phyloP scores from a whole-genome alignment of 2,113 vertebrate species.

The Leucoraja erinaceus region DNA sequence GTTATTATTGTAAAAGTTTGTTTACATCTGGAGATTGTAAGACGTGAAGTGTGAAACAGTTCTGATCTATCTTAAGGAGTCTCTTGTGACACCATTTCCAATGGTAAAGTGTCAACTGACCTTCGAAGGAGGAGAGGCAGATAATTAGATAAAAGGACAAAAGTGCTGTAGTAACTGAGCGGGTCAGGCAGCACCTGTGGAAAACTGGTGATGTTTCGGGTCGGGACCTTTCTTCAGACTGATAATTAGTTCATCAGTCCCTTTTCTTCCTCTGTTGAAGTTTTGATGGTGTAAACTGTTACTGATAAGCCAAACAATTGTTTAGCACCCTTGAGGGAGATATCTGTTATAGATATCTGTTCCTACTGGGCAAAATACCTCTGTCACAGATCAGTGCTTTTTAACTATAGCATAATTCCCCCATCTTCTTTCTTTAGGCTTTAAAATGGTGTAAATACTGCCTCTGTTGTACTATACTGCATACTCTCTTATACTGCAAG shows the following conservation, averaged over 20 bases:
- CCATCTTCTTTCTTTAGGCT: background rate
- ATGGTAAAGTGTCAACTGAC: background rate
- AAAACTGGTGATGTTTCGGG: too few relatives aligned
- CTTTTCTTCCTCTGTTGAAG: background rate
- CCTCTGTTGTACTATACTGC: background rate
- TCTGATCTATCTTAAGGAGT: background rate
- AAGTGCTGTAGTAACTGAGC: too few relatives aligned
- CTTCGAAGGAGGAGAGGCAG: background rate
- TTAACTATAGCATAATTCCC: background rate
- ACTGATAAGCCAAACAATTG: background rate
- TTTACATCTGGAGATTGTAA: background rate
- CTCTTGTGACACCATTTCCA: background rate
- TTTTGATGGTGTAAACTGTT: conserved; percentile 2
- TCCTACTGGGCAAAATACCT: background rate
- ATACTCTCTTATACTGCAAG: background rate
- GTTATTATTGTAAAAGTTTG: background rate
- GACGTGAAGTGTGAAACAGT: background rate
- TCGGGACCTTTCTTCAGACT: too few relatives aligned
- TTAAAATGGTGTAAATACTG: background rate
- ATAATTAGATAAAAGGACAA: background rate
- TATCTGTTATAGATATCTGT: background rate
- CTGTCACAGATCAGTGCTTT: conserved; percentile 20
- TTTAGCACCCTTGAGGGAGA: background rate
- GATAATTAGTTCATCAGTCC: background rate
- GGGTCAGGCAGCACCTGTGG: too few relatives aligned